phyloP scores from a whole-genome alignment of 1,140 invertebrate genomes.

The Caerostris extrusa region DNA sequence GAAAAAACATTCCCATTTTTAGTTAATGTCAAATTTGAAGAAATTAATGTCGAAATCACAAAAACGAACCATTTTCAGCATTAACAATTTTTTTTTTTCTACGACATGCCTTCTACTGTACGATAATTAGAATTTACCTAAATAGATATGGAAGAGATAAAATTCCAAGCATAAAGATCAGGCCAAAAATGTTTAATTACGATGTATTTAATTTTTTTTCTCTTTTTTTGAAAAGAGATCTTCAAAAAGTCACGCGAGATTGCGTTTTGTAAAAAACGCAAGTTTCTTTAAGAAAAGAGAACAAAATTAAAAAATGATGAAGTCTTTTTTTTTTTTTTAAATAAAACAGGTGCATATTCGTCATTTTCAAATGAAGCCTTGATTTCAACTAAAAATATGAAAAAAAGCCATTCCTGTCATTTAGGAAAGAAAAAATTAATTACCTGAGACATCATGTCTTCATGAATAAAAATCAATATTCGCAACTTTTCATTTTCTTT shows the following conservation, averaged over 20 bases:
- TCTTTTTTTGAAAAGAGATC: neutral
- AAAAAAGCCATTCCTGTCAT: neutral
- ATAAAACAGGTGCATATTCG: constrained; percentile 26
- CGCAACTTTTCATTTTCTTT: neutral
- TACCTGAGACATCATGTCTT: neutral
- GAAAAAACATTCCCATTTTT: no score
- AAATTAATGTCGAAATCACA: no score
- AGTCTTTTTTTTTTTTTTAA: neutral
- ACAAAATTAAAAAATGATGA: neutral
- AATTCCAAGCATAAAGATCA: neutral
- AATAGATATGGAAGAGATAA: constrained; percentile 1
- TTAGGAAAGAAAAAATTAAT: neutral
- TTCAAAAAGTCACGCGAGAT: neutral
- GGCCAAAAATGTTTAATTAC: constrained; percentile 20
- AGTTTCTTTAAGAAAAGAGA: constrained; percentile 1
- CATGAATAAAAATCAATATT: constrained; percentile 10
- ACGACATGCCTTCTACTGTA: neutral
- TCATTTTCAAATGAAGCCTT: neutral
- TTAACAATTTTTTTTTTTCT: no score
- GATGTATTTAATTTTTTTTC: neutral
- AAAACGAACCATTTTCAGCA: no score
- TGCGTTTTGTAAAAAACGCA: neutral
- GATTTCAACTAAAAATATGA: neutral
- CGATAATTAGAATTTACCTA: constrained; percentile 1
- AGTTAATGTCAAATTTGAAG: no score